phyloP scores from a whole-genome alignment of 2,888 invertebrate species.

The Cryptocephalus moraei region DNA sequence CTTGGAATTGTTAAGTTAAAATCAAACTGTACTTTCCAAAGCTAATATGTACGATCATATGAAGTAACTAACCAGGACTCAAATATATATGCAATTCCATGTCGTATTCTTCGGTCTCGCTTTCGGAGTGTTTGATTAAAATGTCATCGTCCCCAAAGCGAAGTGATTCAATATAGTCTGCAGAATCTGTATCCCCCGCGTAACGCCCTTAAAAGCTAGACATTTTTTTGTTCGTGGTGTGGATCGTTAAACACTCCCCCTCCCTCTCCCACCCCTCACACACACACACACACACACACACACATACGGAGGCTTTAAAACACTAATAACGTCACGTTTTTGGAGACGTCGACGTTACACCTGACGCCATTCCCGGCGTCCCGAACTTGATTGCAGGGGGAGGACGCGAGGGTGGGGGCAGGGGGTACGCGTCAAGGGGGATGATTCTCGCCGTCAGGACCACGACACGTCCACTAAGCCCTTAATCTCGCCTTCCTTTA shows the following conservation, averaged over 20 bases:
- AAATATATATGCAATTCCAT: no score
- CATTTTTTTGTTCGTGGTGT: background rate
- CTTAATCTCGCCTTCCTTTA: conserved; percentile 38
- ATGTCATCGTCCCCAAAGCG: no score
- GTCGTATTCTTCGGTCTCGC: no score
- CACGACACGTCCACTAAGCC: conserved; percentile 36
- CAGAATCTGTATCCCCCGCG: no score
- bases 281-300: conserved; percentile 19
- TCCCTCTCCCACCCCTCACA: conserved; percentile 4
- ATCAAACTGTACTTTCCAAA: no score
- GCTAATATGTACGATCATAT: no score
- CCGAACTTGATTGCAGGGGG: background rate
- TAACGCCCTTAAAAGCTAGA: background rate
- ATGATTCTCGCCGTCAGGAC: conserved; percentile 30
- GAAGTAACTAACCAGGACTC: no score
- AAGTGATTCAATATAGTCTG: no score
- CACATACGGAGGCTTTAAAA: conserved; percentile 24
- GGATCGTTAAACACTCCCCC: background rate
- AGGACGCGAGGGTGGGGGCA: conserved; percentile 3
- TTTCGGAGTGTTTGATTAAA: no score
- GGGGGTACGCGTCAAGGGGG: conserved; percentile 13
- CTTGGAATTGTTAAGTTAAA: no score
- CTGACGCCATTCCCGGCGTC: conserved; percentile 24
- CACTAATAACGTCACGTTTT: conserved; percentile 32
- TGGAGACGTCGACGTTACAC: conserved; percentile 25